Percentiles rank a stretch among this genome's conserved stretches.
Evolutionary conservation across 1,140 invertebrate species (phyloP).

Genomic region (Agrilus planipennis): DNA sequence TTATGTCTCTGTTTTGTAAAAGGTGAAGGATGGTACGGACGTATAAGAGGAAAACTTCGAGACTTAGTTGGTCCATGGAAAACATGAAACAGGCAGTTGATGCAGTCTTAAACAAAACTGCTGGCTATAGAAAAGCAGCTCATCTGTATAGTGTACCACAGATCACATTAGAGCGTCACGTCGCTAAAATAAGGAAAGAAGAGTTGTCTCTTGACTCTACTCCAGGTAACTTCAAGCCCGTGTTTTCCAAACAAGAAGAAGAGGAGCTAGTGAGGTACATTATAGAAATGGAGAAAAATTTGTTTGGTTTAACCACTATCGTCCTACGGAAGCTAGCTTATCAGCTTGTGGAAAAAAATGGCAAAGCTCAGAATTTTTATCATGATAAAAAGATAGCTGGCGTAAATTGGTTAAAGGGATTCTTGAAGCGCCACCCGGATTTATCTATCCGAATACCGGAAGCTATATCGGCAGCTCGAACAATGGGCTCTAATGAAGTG

Average conservation of each 20-base stretch:
- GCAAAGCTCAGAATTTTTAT: slow-evolving; percentile 19
- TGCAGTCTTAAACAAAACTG: background rate
- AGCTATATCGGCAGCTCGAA: slow-evolving; percentile 22
- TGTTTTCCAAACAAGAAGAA: slow-evolving; percentile 12
- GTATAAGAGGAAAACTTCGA: background rate
- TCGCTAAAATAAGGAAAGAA: no score
- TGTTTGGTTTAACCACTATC: slow-evolving; percentile 16
- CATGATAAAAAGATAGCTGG: slow-evolving; percentile 21
- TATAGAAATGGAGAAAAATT: slow-evolving; percentile 15
- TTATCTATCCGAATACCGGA: slow-evolving; percentile 19
- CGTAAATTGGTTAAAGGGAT: slow-evolving; percentile 21
- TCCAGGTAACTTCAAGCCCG: slow-evolving; percentile 6
- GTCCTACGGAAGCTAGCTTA: slow-evolving; percentile 19
- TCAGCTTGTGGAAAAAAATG: slow-evolving; percentile 20
- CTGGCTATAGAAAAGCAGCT: background rate
- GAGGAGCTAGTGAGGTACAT: slow-evolving; percentile 14
- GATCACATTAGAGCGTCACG: no score
- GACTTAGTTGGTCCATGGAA: background rate
- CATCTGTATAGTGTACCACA: no score
- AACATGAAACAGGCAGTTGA: background rate
- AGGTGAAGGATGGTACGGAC: background rate
- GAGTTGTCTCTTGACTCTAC: no score
- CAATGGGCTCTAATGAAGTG: slow-evolving; percentile 24
- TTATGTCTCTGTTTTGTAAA: background rate
- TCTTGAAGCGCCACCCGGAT: slow-evolving; percentile 20